Evolutionary conservation across 2,797 vertebrate genomes (phyloP).

Genomic region (Mareca strepera): DNA sequence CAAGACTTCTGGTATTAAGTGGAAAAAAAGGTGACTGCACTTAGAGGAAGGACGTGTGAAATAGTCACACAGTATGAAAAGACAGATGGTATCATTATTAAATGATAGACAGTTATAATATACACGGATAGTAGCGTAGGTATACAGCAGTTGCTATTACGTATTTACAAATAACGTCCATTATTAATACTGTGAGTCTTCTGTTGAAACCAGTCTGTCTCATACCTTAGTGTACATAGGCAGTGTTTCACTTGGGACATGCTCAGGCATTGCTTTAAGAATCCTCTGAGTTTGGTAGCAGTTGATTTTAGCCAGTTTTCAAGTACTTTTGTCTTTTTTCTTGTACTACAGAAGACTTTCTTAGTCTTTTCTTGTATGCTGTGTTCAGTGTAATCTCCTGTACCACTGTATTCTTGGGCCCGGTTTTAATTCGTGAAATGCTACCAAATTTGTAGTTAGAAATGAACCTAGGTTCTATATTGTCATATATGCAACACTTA

Average conservation of each 20-base stretch:
- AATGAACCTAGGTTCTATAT: not conserved
- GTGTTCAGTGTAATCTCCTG: not conserved
- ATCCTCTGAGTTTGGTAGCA: not conserved
- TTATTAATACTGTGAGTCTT: fast-evolving
- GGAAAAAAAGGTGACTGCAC: not conserved
- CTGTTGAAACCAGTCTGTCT: not conserved
- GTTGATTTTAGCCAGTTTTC: not conserved
- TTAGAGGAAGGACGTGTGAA: not conserved
- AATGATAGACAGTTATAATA: not conserved
- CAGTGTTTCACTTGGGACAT: not conserved
- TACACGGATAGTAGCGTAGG: not conserved
- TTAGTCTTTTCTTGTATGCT: not conserved
- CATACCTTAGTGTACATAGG: too few species aligned
- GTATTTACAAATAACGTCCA: fast-evolving
- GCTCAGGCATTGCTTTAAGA: not conserved
- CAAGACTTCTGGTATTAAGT: not conserved
- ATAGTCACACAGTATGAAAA: not conserved
- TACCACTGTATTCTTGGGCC: not conserved
- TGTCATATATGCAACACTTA: fast-evolving
- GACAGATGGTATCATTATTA: fast-evolving
- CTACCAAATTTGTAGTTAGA: not conserved
- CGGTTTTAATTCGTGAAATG: not conserved
- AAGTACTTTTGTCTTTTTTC: not conserved
- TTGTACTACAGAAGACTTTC: too few species aligned
- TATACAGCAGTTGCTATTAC: not conserved